phyloP scores from a whole-genome alignment of 2,797 vertebrate species.

The Scolopax bukidnonensis region DNA sequence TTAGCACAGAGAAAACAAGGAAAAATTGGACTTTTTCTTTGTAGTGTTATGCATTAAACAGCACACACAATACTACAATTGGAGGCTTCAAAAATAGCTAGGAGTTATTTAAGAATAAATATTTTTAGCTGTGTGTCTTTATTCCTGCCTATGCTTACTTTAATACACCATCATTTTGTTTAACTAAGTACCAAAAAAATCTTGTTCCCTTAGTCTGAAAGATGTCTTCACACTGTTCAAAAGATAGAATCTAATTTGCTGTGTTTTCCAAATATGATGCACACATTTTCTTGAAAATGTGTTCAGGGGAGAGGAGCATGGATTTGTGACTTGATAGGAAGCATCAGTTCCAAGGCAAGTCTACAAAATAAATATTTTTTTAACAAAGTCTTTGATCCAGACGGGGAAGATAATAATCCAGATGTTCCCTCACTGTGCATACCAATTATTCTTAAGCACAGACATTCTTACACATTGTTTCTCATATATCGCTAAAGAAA shows the following conservation, averaged over 20 bases:
- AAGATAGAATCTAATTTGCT: neutral
- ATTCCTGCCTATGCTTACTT: neutral
- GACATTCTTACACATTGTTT: neutral
- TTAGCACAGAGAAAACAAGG: neutral
- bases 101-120: neutral
- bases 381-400: neutral
- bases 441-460: neutral
- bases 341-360: neutral
- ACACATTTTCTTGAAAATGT: neutral
- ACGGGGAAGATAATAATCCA: neutral
- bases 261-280: neutral
- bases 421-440: neutral
- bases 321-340: neutral
- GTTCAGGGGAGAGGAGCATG: neutral
- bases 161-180: neutral
- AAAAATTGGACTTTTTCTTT: neutral
- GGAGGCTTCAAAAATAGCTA: neutral
- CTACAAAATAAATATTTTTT: neutral
- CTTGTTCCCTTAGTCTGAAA: neutral
- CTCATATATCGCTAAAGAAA: neutral
- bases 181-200: neutral
- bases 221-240: neutral
- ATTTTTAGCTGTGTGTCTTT: neutral
- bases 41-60: neutral
- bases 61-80: neutral